These are phyloP conservation scores for Blastobasis lacticolella DNA, from an alignment of 2,888 invertebrate genomes.

Conservation along the genomic window DNA sequence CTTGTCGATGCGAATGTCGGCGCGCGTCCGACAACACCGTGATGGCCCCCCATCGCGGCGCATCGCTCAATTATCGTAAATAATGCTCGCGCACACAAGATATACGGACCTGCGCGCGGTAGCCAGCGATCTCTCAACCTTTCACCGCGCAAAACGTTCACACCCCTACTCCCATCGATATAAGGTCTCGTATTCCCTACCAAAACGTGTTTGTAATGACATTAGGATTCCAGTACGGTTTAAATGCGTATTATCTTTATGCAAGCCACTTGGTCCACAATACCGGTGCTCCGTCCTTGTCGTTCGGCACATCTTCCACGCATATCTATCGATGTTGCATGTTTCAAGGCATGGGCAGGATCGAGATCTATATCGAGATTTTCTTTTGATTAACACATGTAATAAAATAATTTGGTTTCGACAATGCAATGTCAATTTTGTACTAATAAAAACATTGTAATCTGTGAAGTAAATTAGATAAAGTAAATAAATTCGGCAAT, in stretches of 20 bases:
- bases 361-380: conserved; percentile 3
- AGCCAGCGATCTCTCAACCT: conserved; percentile 57
- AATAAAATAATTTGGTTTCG: too few relatives aligned
- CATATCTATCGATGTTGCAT: conserved; percentile 58
- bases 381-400: neutral
- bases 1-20: conserved; percentile 72
- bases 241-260: conserved; percentile 73
- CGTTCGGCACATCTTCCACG: conserved; percentile 57
- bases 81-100: conserved; percentile 73
- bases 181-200: conserved; percentile 34
- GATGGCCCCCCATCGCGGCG: conserved; percentile 73
- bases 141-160: conserved; percentile 27
- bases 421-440: too few relatives aligned
- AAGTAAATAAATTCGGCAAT: too few relatives aligned
- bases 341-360: too few relatives aligned
- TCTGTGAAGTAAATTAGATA: too few relatives aligned
- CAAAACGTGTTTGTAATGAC: conserved; percentile 37
- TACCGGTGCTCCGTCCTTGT: conserved; percentile 59
- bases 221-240: conserved; percentile 40
- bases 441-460: too few relatives aligned
- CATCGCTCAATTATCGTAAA: conserved; percentile 76
- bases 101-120: conserved; percentile 65
- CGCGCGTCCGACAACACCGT: conserved; percentile 68
- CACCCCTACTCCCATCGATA: conserved; percentile 28
- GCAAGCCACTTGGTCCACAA: conserved; percentile 71